phyloP scores from a whole-genome alignment of 2,797 vertebrate species.

The Lindbergichthys nudifrons region DNA sequence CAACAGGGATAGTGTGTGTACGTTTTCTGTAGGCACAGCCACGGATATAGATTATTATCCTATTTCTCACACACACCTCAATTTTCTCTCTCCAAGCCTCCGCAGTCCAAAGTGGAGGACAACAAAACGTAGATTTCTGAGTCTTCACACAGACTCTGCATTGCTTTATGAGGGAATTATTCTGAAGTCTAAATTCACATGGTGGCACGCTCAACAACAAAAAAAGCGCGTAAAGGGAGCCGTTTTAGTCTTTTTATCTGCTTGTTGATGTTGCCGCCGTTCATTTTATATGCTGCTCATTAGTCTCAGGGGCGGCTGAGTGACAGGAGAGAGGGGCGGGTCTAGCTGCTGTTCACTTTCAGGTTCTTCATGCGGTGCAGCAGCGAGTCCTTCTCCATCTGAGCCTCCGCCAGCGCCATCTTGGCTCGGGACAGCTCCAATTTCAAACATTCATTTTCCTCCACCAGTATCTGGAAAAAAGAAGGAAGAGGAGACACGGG shows the following conservation, averaged over 20 bases:
- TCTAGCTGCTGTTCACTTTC: constrained; percentile 85
- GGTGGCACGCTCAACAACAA: constrained; percentile 31
- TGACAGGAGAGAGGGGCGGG: not conserved
- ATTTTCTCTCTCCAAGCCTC: constrained; percentile 26
- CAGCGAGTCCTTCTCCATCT: constrained; percentile 94
- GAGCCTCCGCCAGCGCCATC: constrained; percentile 94
- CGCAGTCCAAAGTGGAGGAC: constrained; percentile 28
- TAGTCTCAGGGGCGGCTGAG: constrained; percentile 7
- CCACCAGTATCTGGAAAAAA: constrained; percentile 85
- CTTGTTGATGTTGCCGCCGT: constrained; percentile 36
- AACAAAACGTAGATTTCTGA: constrained; percentile 43
- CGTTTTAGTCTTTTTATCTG: constrained; percentile 6
- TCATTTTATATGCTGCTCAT: constrained; percentile 16
- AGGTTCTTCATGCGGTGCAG: constrained; percentile 91
- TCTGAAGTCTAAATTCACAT: constrained; percentile 44
- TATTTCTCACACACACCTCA: constrained; percentile 19
- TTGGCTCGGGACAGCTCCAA: constrained; percentile 94
- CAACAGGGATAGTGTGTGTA: constrained; percentile 34
- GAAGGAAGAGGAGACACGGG: not conserved
- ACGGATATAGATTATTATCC: constrained; percentile 27
- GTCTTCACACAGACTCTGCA: constrained; percentile 45
- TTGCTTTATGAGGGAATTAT: constrained; percentile 59
- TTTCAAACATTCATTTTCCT: constrained; percentile 97
- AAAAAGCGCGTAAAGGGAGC: constrained; percentile 23
- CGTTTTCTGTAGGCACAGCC: constrained; percentile 61